phyloP scores from a whole-genome alignment of 37 sponge, comb jelly and placozoan genomes.

The Aphrocallistes beatrix region DNA sequence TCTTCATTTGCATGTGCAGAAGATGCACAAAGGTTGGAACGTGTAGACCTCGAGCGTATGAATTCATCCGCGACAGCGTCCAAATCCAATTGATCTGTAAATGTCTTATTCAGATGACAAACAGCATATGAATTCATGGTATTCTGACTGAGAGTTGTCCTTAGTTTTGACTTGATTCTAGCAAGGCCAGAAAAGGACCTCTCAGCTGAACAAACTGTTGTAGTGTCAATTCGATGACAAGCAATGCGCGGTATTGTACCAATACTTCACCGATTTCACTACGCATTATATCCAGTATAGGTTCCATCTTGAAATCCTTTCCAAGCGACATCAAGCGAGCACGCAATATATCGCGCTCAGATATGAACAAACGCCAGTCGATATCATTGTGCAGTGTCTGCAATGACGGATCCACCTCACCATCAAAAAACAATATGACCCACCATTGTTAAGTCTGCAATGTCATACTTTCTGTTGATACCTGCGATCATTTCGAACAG shows the following conservation, averaged over 20 bases:
- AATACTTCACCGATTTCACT: neutral
- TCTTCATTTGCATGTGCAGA: too few relatives aligned
- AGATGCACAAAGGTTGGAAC: too few relatives aligned
- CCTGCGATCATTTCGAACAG: neutral
- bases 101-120: too few relatives aligned
- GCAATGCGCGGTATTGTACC: neutral
- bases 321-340: neutral
- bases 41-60: too few relatives aligned
- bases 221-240: neutral
- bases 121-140: too few relatives aligned
- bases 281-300: neutral
- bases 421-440: neutral
- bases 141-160: neutral
- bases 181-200: neutral
- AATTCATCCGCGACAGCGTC: too few relatives aligned
- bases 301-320: neutral
- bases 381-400: neutral
- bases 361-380: neutral
- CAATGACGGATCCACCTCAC: neutral
- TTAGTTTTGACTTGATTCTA: neutral
- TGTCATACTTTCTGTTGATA: neutral
- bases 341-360: conserved; percentile 2
- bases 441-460: neutral
- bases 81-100: too few relatives aligned
- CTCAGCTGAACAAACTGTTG: neutral